A percentile compares a stretch with the other conserved stretches of the same genome.
phyloP scores from a whole-genome alignment of 2,797 vertebrate species.

The Cetoscarus ocellatus region DNA sequence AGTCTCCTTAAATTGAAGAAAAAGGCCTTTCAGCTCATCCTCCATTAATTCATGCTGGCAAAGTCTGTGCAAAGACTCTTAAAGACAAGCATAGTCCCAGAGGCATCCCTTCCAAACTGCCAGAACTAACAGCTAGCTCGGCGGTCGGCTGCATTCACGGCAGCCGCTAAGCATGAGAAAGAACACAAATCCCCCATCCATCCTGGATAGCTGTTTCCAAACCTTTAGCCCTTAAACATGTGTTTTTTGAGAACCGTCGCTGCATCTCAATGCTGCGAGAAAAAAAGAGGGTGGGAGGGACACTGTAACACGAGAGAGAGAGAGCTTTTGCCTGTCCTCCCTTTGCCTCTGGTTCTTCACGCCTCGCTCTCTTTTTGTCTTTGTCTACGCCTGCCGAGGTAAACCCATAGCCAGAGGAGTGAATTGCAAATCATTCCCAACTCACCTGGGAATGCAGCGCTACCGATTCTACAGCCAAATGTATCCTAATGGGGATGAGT shows the following conservation, averaged over 20 bases:
- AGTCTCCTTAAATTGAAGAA: conserved; percentile 65
- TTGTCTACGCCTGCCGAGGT: conserved; percentile 49
- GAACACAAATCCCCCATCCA: conserved; percentile 77
- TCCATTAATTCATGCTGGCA: conserved; percentile 79
- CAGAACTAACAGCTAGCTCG: conserved; percentile 75
- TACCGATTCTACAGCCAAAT: conserved; percentile 66
- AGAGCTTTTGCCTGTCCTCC: conserved; percentile 32
- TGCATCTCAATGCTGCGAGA: conserved; percentile 58
- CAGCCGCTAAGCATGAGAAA: conserved; percentile 55
- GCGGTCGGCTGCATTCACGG: conserved; percentile 68
- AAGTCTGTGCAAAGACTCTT: conserved; percentile 80
- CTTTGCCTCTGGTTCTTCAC: conserved; percentile 35
- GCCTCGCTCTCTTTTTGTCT: conserved; percentile 30
- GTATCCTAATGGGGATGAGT: conserved; percentile 62
- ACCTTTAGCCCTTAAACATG: conserved; percentile 78
- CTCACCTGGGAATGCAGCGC: conserved; percentile 68
- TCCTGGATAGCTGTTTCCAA: conserved; percentile 68
- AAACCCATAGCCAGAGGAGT: conserved; percentile 72
- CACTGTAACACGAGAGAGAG: conserved; percentile 30
- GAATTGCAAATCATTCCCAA: conserved; percentile 69
- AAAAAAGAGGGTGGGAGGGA: conserved; percentile 42
- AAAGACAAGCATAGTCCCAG: conserved; percentile 75
- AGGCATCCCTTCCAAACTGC: conserved; percentile 75
- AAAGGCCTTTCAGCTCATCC: conserved; percentile 68
- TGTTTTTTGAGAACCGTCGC: conserved; percentile 59